Conservation (phyloP, 2,113 vertebrate genomes). For the Crotophaga sulcirostris region DNA sequence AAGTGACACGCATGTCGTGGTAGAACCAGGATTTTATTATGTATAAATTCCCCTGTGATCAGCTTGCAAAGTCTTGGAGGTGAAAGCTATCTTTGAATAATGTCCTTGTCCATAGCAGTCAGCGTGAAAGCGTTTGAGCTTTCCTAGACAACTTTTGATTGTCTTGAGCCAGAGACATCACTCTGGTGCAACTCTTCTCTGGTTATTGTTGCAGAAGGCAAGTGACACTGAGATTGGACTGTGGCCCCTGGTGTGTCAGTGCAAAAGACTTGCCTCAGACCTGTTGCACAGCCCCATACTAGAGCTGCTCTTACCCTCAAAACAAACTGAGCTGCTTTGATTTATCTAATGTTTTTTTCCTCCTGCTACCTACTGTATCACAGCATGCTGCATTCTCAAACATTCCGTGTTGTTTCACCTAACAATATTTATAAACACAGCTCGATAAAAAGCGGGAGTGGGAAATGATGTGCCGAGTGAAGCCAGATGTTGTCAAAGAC, state of each 20-base stretch:
- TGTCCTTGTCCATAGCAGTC: background rate
- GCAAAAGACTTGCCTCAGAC: background rate
- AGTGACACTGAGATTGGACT: background rate
- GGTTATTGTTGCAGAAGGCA: background rate
- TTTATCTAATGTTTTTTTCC: conserved; percentile 12
- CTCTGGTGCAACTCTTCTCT: background rate
- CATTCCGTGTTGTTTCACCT: conserved; percentile 49
- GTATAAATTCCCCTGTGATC: background rate
- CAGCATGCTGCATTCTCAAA: conserved; percentile 26
- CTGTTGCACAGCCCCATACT: background rate
- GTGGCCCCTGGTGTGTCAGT: background rate
- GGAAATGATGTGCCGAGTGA: conserved; percentile 93
- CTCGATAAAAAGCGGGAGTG: conserved; percentile 86
- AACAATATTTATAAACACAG: conserved; percentile 77
- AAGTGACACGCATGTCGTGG: background rate
- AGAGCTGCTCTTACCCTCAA: background rate
- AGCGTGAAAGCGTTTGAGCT: background rate
- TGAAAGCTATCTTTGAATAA: background rate
- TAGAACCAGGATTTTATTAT: background rate
- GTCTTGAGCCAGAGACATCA: background rate
- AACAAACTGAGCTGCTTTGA: background rate
- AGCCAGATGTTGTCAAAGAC: conserved; percentile 89
- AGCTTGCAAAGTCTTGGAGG: background rate
- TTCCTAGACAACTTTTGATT: background rate
- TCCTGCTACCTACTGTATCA: background rate